A percentile compares a stretch with the other conserved stretches of the same genome.
These are phyloP conservation scores for Tipula lateralis DNA, from an alignment of 2,888 invertebrate genomes.

Conservation along the genomic window DNA sequence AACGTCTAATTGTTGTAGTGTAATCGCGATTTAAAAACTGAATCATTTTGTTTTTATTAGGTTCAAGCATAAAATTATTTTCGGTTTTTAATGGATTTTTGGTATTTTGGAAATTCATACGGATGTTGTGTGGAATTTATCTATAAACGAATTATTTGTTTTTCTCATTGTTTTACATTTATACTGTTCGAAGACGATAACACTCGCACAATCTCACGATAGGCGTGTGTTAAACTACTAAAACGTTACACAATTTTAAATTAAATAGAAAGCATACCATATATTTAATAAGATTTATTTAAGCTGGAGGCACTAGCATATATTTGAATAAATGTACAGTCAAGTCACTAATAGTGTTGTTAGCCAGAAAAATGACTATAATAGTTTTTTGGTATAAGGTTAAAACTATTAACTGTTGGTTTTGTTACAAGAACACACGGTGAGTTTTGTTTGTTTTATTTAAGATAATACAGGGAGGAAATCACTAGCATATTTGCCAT, in stretches of 20 bases:
- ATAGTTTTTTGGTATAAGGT: not conserved
- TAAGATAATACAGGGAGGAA: no score
- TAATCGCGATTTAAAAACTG: not conserved
- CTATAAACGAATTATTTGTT: not conserved
- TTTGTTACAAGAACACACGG: no score
- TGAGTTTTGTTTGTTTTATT: no score
- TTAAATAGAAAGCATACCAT: not conserved
- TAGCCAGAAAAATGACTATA: not conserved
- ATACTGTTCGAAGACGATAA: not conserved
- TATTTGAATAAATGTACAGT: not conserved
- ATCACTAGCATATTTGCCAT: no score
- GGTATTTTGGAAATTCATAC: not conserved
- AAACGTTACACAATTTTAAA: not conserved
- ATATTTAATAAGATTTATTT: not conserved
- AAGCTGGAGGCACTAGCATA: not conserved
- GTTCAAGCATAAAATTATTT: not conserved
- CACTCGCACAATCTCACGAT: not conserved
- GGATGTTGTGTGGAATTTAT: not conserved
- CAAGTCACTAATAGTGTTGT: not conserved
- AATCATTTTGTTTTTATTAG: not conserved
- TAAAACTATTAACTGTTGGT: not conserved
- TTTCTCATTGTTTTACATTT: not conserved
- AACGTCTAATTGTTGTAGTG: not conserved
- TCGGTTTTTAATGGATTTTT: not conserved
- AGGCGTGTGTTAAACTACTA: not conserved